A percentile compares a stretch with the other conserved stretches of the same genome.
Evolutionary conservation across 2,113 vertebrate species (phyloP).

Genomic region (Spea bombifrons): DNA sequence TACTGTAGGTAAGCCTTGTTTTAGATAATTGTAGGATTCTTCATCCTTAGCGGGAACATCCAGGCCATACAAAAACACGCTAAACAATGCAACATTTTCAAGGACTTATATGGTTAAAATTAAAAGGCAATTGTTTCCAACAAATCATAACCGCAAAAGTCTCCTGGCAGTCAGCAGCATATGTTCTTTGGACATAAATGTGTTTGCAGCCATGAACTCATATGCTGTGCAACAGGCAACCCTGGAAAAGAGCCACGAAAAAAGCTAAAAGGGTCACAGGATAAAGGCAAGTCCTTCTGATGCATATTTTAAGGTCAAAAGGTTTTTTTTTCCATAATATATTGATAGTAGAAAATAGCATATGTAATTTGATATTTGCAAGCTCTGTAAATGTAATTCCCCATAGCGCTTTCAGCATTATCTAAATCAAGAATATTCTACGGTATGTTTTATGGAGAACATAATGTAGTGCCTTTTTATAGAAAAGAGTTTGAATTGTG

Average conservation of each 20-base stretch:
- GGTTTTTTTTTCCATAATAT: conserved; percentile 21
- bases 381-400: neutral
- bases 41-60: neutral
- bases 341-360: neutral
- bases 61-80: conserved; percentile 49
- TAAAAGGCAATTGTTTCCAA: conserved; percentile 58
- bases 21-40: no score
- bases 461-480: no score
- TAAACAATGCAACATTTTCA: neutral
- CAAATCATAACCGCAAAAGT: conserved; percentile 56
- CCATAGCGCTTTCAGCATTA: neutral
- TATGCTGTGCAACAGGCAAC: conserved; percentile 60
- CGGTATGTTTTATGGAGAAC: neutral
- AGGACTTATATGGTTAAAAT: conserved; percentile 32
- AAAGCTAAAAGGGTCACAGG: conserved; percentile 38
- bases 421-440: neutral
- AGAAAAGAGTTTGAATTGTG: no score
- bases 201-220: conserved; percentile 59
- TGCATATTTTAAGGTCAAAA: conserved; percentile 40
- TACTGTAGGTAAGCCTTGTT: no score
- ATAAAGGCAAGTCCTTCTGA: conserved; percentile 43
- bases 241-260: conserved; percentile 63
- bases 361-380: neutral
- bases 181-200: conserved; percentile 56
- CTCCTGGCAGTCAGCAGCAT: conserved; percentile 54